Evolutionary conservation across 64 coral and sea anemone genomes (phyloP).

Genomic region (Cladopsammia gracilis): DNA sequence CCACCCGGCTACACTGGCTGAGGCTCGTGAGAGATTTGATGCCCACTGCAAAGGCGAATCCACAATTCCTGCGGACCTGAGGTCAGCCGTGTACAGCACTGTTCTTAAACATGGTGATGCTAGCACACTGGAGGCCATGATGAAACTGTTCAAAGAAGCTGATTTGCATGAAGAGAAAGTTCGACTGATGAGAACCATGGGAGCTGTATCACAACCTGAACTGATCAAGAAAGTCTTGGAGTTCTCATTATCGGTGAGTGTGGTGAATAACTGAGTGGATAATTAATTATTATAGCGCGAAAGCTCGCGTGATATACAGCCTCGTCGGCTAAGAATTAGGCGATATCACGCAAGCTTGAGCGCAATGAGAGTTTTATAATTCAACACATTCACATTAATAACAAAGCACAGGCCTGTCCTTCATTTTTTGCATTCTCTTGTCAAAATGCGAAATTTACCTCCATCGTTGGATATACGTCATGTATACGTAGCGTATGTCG

Average conservation of each 20-base stretch:
- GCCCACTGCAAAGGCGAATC: conserved; percentile 84
- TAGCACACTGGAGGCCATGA: conserved; percentile 63
- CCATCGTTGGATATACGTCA: too few species aligned
- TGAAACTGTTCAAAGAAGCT: conserved; percentile 84
- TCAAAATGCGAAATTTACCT: too few species aligned
- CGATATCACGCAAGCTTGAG: too few species aligned
- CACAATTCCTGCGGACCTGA: conserved; percentile 81
- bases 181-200: conserved; percentile 94
- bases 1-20: conserved; percentile 71
- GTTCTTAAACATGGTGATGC: conserved; percentile 88
- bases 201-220: conserved; percentile 78
- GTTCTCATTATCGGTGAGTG: conserved; percentile 88
- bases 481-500: too few species aligned
- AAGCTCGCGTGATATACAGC: too few species aligned
- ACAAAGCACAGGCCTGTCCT: too few species aligned
- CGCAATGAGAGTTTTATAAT: too few species aligned
- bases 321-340: too few species aligned
- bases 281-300: too few species aligned
- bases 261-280: neutral
- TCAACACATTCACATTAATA: too few species aligned
- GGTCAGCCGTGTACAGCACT: conserved; percentile 90
- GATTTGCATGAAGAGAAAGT: conserved; percentile 95
- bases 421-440: too few species aligned
- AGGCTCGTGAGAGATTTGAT: conserved; percentile 84
- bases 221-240: conserved; percentile 94